Evolutionary conservation across 2,888 invertebrate genomes (phyloP).

Genomic region (Heliothis peltigera): DNA sequence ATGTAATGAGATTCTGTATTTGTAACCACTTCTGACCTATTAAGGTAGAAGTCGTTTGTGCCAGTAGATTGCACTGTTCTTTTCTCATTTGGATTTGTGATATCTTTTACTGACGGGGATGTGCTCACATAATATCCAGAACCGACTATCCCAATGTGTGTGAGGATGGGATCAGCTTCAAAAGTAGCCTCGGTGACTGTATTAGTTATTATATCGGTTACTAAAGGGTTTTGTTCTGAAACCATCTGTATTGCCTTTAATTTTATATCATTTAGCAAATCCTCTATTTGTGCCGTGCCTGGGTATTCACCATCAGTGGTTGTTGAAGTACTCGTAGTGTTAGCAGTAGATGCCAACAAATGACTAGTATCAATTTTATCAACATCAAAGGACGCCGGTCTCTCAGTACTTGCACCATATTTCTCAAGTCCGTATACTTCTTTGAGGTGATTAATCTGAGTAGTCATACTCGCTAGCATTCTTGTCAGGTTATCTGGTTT

Average conservation of each 20-base stretch:
- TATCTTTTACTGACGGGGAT: conserved; percentile 43
- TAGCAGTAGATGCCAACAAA: not conserved
- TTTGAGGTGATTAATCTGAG: conserved; percentile 33
- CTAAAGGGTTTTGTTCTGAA: conserved; percentile 63
- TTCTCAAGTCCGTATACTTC: conserved; percentile 20
- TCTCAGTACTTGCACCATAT: not conserved
- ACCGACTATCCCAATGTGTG: conserved; percentile 38
- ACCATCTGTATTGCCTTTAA: conserved; percentile 68
- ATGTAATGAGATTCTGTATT: conserved; percentile 52
- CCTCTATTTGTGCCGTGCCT: conserved; percentile 74
- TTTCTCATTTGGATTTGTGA: conserved; percentile 39
- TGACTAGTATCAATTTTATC: not conserved
- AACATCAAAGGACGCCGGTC: no score
- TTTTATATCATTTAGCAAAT: conserved; percentile 74
- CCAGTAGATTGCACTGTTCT: conserved; percentile 27
- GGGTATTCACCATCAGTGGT: conserved; percentile 21
- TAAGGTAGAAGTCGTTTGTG: conserved; percentile 26
- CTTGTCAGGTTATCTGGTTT: conserved; percentile 3
- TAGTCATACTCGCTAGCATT: conserved; percentile 18
- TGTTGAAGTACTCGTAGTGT: not conserved
- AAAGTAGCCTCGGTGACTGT: conserved; percentile 71
- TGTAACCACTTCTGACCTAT: conserved; percentile 5
- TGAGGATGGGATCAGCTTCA: conserved; percentile 61
- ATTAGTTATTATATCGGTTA: conserved; percentile 67
- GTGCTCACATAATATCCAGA: conserved; percentile 48